Conservation (phyloP, 2,888 invertebrate species). For the Gastrophysa polygoni region DNA sequence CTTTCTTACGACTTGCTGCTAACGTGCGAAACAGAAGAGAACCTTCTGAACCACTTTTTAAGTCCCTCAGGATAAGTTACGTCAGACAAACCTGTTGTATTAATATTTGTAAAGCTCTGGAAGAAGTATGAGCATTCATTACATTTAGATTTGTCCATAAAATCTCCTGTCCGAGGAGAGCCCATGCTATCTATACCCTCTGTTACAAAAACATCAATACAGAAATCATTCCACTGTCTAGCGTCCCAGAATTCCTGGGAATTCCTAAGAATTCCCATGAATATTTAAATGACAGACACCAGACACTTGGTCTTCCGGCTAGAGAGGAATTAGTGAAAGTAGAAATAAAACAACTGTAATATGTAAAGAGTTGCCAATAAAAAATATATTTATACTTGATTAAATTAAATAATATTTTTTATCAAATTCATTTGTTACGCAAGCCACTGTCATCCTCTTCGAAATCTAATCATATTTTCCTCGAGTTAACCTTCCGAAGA, state of each 20-base stretch:
- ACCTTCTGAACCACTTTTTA: background rate
- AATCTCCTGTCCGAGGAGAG: background rate
- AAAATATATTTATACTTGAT: too few species aligned
- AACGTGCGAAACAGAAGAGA: conserved; percentile 1
- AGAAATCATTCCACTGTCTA: conserved; percentile 2
- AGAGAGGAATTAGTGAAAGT: background rate
- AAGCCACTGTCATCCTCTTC: too few species aligned
- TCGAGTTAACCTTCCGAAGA: too few species aligned
- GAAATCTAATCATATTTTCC: too few species aligned
- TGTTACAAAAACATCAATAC: conserved; percentile 2
- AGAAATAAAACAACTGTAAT: background rate
- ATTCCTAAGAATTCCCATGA: background rate
- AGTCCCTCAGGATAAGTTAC: background rate
- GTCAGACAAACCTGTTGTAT: background rate
- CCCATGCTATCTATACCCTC: background rate
- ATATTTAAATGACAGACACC: conserved; percentile 2
- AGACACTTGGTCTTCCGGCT: background rate
- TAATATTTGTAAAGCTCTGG: background rate
- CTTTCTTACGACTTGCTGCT: background rate
- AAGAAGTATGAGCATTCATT: background rate
- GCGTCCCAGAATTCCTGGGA: background rate
- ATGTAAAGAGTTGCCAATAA: background rate
- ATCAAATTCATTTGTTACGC: too few species aligned
- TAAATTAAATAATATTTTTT: too few species aligned
- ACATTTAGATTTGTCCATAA: background rate